These are phyloP conservation scores for Nyctibius grandis DNA, from an alignment of 2,797 vertebrate species.

Conservation along the genomic window DNA sequence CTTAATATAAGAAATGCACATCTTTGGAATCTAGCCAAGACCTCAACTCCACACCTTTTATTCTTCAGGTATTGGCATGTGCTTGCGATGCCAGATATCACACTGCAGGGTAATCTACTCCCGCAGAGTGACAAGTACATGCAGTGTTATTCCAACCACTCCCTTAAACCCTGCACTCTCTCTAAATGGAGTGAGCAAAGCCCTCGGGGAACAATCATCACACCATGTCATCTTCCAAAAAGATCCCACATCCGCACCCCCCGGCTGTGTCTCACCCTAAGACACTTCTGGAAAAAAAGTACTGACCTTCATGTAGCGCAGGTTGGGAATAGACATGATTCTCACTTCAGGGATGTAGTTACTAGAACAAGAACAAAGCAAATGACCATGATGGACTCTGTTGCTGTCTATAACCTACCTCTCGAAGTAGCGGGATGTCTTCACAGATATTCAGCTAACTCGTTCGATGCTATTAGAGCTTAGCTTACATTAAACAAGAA, in stretches of 20 bases:
- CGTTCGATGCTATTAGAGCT: background rate
- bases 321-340: slow-evolving; percentile 99
- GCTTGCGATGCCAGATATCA: background rate
- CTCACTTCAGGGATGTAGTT: slow-evolving; percentile 98
- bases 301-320: slow-evolving; percentile 94
- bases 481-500: background rate
- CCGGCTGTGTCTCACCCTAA: background rate
- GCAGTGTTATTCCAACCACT: background rate
- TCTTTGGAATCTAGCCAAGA: background rate
- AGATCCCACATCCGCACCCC: background rate
- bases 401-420: background rate
- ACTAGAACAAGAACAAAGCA: slow-evolving; percentile 72
- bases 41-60: background rate
- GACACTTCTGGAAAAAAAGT: background rate
- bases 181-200: fast-evolving
- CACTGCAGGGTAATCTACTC: background rate
- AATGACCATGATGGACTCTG: background rate
- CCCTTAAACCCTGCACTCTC: background rate
- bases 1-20: background rate
- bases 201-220: background rate
- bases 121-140: background rate
- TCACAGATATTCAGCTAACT: background rate
- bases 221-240: background rate
- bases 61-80: background rate
- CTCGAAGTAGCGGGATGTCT: background rate